A percentile compares a stretch with the other conserved stretches of the same genome.
Conservation (phyloP, 2,888 invertebrate genomes). For the Ichneumon xanthorius region DNA sequence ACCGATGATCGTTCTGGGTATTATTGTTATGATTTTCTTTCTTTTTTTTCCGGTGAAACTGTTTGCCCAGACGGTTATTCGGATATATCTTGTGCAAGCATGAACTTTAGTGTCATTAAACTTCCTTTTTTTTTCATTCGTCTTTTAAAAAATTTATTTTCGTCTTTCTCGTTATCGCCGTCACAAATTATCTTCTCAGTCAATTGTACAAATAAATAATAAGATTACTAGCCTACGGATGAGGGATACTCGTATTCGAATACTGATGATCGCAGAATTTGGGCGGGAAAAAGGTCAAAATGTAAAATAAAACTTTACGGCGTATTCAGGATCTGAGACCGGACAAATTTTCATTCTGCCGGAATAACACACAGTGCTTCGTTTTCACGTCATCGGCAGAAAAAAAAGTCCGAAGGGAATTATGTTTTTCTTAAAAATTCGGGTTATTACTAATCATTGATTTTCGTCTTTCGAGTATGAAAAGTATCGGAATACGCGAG, state of each 20-base stretch:
- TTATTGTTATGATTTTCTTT: neutral
- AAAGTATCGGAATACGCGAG: neutral
- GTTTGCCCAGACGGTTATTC: constrained; percentile 31
- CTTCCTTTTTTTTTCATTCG: neutral
- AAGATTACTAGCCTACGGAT: constrained; percentile 46
- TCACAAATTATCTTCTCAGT: constrained; percentile 45
- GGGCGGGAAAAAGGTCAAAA: neutral
- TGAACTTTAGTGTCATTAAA: constrained; percentile 44
- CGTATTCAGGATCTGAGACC: neutral
- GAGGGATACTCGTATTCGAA: neutral
- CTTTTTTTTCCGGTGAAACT: neutral
- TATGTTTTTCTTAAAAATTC: neutral
- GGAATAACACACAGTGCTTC: neutral
- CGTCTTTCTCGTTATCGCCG: constrained; percentile 21
- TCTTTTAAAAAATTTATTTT: neutral
- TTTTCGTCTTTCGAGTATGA: neutral
- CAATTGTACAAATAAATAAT: constrained; percentile 64
- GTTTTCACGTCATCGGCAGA: neutral
- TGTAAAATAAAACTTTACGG: neutral
- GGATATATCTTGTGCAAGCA: constrained; percentile 38
- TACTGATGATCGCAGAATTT: constrained; percentile 11
- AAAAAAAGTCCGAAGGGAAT: neutral
- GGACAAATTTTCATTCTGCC: neutral
- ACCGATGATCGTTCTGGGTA: constrained; percentile 34
- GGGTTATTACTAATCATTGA: neutral